Conservation (phyloP, 2,797 vertebrate genomes). For the Lateolabrax maculatus region DNA sequence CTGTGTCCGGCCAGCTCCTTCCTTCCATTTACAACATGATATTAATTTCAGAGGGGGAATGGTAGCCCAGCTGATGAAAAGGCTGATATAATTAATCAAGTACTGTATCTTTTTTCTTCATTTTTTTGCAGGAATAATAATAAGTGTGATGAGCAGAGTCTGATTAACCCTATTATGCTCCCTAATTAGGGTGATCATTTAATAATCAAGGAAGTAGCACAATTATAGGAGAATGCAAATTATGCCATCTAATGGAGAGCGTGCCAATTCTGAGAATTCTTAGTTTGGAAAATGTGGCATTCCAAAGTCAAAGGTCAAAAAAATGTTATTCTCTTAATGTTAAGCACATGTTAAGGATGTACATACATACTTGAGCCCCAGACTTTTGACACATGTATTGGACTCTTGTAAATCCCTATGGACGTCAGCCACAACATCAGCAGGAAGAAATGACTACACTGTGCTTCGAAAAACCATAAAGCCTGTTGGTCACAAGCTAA, state of each 20-base stretch:
- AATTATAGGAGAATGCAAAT: conserved; percentile 89
- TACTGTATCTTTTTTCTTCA: conserved; percentile 90
- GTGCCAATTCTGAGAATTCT: conserved; percentile 83
- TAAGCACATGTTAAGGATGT: conserved; percentile 48
- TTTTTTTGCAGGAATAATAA: conserved; percentile 90
- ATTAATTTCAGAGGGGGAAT: conserved; percentile 91
- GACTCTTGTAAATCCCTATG: background rate
- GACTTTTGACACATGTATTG: conserved; percentile 28
- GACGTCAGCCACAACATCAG: background rate
- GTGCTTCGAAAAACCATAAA: background rate
- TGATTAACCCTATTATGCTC: conserved; percentile 91
- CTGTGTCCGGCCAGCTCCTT: conserved; percentile 91
- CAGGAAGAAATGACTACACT: background rate
- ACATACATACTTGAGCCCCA: conserved; percentile 49
- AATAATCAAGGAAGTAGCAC: conserved; percentile 90
- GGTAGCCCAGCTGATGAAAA: conserved; percentile 89
- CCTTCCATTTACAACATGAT: conserved; percentile 96
- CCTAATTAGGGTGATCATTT: conserved; percentile 91
- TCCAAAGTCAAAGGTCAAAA: conserved; percentile 80
- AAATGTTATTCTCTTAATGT: conserved; percentile 55
- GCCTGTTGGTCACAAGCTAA: background rate
- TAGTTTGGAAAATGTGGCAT: conserved; percentile 84
- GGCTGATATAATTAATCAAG: conserved; percentile 96
- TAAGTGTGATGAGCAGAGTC: conserved; percentile 88
- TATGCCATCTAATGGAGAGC: conserved; percentile 83